phyloP scores from a whole-genome alignment of 2,888 invertebrate species.

The Drosophila paucipuncta region DNA sequence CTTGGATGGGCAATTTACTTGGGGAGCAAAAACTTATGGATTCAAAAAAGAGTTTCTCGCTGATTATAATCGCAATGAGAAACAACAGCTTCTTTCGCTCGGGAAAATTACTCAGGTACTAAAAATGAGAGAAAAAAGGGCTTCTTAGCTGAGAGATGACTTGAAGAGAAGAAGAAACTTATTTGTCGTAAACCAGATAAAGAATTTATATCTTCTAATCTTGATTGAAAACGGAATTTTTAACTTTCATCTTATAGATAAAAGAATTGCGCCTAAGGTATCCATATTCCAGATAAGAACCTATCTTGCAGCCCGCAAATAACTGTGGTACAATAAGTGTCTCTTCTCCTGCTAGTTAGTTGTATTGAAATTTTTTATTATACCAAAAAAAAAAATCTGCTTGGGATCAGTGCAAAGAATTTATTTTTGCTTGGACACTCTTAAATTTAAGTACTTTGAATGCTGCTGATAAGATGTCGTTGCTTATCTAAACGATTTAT shows the following conservation, averaged over 20 bases:
- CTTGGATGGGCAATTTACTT: conserved; percentile 18
- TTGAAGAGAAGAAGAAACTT: neutral
- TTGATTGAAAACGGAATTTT: neutral
- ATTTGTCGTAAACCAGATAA: conserved; percentile 2
- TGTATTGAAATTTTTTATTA: neutral
- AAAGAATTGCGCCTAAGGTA: neutral
- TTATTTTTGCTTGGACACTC: neutral
- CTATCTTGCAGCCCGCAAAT: neutral
- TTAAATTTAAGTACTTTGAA: conserved; percentile 1
- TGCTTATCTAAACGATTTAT: conserved; percentile 38
- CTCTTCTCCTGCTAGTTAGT: neutral
- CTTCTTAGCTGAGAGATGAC: neutral
- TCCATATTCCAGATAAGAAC: neutral
- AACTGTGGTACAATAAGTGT: neutral
- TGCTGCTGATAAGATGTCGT: conserved; percentile 18
- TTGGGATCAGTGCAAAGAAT: neutral
- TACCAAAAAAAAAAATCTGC: neutral
- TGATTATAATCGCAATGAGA: neutral
- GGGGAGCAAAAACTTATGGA: neutral
- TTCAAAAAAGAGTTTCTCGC: conserved; percentile 9
- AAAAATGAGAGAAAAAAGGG: neutral
- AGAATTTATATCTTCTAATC: neutral
- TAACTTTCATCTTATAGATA: neutral
- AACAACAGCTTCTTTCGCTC: neutral
- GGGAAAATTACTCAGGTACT: neutral